Percentiles rank a stretch among this genome's conserved stretches.
These are phyloP conservation scores for Nicator chloris DNA, from an alignment of 2,113 vertebrate genomes.

Conservation along the genomic window DNA sequence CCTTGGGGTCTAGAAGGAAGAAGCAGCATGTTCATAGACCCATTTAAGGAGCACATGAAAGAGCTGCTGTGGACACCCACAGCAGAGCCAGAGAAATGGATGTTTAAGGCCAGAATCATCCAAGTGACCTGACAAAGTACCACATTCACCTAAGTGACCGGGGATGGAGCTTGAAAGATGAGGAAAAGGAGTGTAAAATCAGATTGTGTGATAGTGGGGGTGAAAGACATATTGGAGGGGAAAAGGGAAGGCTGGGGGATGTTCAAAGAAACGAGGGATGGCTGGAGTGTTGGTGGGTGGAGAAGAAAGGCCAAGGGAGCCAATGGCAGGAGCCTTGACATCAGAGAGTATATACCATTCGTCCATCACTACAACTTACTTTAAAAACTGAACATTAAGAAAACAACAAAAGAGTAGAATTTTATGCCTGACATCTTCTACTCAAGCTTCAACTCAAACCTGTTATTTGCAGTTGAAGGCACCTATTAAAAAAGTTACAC, in stretches of 20 bases:
- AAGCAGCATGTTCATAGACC: neutral
- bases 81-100: neutral
- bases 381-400: neutral
- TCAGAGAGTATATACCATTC: neutral
- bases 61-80: rapidly evolving
- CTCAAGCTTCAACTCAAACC: neutral
- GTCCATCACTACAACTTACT: neutral
- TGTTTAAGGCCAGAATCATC: neutral
- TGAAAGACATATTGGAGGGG: neutral
- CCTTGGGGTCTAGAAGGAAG: neutral
- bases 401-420: neutral
- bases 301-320: neutral
- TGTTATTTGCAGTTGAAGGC: neutral
- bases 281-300: neutral
- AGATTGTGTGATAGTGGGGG: neutral
- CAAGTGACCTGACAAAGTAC: neutral
- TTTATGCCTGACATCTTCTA: neutral
- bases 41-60: neutral
- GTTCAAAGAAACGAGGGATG: neutral
- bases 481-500: neutral
- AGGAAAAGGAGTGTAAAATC: neutral
- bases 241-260: neutral
- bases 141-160: neutral
- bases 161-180: neutral
- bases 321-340: neutral